Percentiles rank a stretch among this genome's conserved stretches.
Conservation (phyloP, 2,888 invertebrate genomes). For the Caprella mutica region DNA sequence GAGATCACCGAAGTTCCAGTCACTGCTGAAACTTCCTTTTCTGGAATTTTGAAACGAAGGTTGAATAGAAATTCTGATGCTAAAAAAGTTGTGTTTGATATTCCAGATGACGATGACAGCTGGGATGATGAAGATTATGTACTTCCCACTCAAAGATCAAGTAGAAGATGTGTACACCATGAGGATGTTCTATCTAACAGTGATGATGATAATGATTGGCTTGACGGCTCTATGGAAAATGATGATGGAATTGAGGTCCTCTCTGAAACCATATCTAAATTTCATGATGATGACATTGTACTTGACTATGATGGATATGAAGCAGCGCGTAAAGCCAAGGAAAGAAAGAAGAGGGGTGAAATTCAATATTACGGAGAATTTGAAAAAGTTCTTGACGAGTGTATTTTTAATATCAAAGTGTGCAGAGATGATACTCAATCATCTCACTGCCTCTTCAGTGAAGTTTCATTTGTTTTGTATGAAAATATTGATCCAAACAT, state of each 20-base stretch:
- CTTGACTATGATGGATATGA: constrained; percentile 11
- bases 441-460: neutral
- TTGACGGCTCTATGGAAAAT: neutral
- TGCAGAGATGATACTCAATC: neutral
- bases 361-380: constrained; percentile 24
- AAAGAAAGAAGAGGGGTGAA: constrained; percentile 12
- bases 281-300: neutral
- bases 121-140: constrained; percentile 6
- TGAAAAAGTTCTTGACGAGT: constrained; percentile 21
- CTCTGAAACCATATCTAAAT: neutral
- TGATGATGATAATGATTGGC: constrained; percentile 24
- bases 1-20: constrained; percentile 1
- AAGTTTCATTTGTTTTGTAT: constrained; percentile 6
- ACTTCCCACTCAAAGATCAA: constrained; percentile 3
- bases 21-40: neutral
- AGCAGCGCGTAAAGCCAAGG: constrained; percentile 8
- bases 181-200: constrained; percentile 48
- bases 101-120: constrained; percentile 4
- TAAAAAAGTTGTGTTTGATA: constrained; percentile 5
- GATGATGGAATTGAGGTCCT: constrained; percentile 16
- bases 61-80: neutral
- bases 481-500: neutral
- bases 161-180: constrained; percentile 51
- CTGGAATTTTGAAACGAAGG: neutral
- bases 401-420: constrained; percentile 21